Evolutionary conservation across 2,113 vertebrate genomes (phyloP).

Genomic region (Grallaria varia): DNA sequence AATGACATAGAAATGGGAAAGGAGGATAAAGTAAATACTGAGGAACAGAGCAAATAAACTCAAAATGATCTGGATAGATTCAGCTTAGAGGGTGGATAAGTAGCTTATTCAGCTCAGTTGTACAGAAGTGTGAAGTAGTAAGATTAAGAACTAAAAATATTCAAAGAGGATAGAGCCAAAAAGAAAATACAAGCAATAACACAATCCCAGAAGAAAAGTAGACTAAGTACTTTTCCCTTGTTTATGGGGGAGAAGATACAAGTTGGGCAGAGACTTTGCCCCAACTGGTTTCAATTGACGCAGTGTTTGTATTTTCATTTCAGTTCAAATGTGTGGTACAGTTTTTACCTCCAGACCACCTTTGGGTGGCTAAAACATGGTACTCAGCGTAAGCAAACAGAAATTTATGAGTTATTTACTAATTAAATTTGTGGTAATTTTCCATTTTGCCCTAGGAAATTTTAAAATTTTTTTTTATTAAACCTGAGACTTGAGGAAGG

Average conservation of each 20-base stretch:
- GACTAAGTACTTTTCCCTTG: neutral
- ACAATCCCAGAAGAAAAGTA: constrained; percentile 16
- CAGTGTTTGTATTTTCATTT: neutral
- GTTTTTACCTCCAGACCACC: neutral
- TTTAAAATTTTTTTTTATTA: no score
- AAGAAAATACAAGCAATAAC: constrained; percentile 67
- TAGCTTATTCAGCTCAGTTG: constrained; percentile 76
- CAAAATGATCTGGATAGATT: constrained; percentile 65
- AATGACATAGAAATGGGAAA: constrained; percentile 14
- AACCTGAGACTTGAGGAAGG: neutral
- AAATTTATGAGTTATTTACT: neutral
- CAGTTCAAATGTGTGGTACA: neutral
- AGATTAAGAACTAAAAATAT: constrained; percentile 75
- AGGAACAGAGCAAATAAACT: constrained; percentile 64
- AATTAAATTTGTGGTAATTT: neutral
- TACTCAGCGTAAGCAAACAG: neutral
- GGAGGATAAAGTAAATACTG: constrained; percentile 49
- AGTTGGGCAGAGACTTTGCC: neutral
- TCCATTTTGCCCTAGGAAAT: neutral
- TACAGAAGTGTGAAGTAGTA: constrained; percentile 75
- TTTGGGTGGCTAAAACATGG: neutral
- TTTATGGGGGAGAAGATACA: neutral
- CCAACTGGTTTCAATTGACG: neutral
- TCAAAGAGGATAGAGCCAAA: constrained; percentile 33
- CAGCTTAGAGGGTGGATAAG: constrained; percentile 65